Base-by-base conservation (phyloP, 2,888 invertebrate species). In the Agapostemon virescens region DNA sequence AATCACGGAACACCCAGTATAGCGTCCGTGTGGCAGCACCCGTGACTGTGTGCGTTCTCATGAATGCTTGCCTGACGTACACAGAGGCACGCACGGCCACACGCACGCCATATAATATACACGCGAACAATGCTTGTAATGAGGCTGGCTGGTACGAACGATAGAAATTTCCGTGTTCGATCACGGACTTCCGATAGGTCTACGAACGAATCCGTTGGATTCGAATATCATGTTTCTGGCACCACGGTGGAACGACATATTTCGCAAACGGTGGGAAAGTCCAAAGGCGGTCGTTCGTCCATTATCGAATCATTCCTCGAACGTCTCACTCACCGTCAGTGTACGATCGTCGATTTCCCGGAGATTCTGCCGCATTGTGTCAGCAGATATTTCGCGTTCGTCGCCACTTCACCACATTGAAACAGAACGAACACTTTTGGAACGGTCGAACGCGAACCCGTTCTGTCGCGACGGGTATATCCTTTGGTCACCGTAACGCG, bases 331-430 rank as follows among this genome's bases (percentile, higher is more conserved):
- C 73, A 88, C 87, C 87, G 77, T 84, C 82, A 69, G 61, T 69
- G 76, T 77, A 69, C n/a, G 74, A 69, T 69, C 66, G 76, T 84
- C 78, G 74, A 85, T 74, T 81, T 81, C 71, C 58, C 74, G 81
- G 55, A 73, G 76, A 87, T 86, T 36, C 63, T 36, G 78, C 83
- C 83, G 81, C 88, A 89, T 89, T 79, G 85, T 84, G 81, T 69
- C 86, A 86, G 20, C 82, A 84, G 87, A 79, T 78, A 83, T 87
- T 85, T 69, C 77, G 74, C 68, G 85, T 45, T 42, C 49, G 72
- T 61, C 61, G 73, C 42, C 69, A 77, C 85, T 82, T 74, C 74
- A 82, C 79, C 83, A 79, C 80, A 82, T 82, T 76, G 5, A 69
- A 76, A 79, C 73, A 77, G 52, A 74, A 80, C 76, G 66, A 63